Conservation (phyloP, 2,113 vertebrate species). For the Chlorocebus sabaeus region DNA sequence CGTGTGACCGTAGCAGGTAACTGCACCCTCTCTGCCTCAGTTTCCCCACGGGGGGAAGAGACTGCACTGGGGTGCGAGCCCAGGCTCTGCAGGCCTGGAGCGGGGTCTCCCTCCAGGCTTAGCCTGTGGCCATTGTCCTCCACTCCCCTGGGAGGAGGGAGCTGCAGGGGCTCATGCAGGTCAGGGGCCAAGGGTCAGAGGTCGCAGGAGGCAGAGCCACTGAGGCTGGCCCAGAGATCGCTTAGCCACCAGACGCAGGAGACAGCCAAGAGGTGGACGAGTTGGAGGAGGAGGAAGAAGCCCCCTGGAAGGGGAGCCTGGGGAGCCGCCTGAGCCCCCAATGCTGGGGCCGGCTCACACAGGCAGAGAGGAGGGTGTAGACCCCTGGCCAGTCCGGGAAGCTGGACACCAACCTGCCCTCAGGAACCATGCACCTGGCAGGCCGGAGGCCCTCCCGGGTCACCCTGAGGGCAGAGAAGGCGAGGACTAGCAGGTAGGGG, state of each 20-base stretch:
- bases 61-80: background rate
- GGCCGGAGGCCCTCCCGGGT: slow-evolving; percentile 84
- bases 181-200: background rate
- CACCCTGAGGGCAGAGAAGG: slow-evolving; percentile 17
- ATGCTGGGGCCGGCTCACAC: slow-evolving; percentile 82
- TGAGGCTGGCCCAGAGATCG: background rate
- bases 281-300: background rate
- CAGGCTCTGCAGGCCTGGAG: background rate
- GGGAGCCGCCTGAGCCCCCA: background rate
- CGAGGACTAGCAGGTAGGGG: too few relatives aligned
- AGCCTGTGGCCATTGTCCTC: background rate
- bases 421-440: slow-evolving; percentile 84
- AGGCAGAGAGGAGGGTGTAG: slow-evolving; percentile 85
- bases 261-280: background rate
- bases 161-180: background rate
- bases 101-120: background rate
- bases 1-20: background rate
- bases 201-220: too few relatives aligned
- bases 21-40: background rate
- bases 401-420: slow-evolving; percentile 85
- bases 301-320: background rate
- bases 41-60: background rate
- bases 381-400: slow-evolving; percentile 84
- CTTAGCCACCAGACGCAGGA: background rate
- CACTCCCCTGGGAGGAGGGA: background rate